These are phyloP conservation scores for Ischnura elegans DNA, from an alignment of 2,888 invertebrate genomes.

Conservation along the genomic window DNA sequence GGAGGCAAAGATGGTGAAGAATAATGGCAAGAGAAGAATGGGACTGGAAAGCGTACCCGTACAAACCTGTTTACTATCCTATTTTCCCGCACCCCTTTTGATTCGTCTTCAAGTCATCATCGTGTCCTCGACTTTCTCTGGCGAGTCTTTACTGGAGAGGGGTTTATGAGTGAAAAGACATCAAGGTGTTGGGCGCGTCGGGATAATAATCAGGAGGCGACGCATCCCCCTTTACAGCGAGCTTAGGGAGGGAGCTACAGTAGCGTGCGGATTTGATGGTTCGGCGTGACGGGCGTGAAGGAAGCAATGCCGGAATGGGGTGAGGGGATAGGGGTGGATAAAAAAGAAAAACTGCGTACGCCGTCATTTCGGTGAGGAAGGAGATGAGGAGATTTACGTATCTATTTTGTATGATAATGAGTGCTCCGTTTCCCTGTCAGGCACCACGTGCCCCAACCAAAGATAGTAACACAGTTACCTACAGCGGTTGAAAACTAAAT, in stretches of 20 bases:
- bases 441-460: not conserved
- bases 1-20: not conserved
- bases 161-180: not conserved
- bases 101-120: not conserved
- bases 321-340: not conserved
- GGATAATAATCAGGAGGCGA: not conserved
- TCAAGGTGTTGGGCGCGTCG: not conserved
- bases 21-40: not conserved
- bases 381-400: not conserved
- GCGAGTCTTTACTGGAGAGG: not conserved
- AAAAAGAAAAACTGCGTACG: not conserved
- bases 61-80: conserved; percentile 9
- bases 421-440: not conserved
- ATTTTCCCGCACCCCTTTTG: conserved; percentile 1
- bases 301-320: not conserved
- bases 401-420: not conserved
- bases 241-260: not conserved
- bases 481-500: no score
- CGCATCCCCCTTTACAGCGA: not conserved
- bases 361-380: not conserved
- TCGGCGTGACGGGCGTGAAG: not conserved
- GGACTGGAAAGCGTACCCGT: not conserved
- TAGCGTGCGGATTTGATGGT: not conserved
- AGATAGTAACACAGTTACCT: no score
- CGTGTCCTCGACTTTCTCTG: not conserved